Evolutionary conservation across 2,888 invertebrate genomes (phyloP).

Genomic region (Andrena haemorrhoa): DNA sequence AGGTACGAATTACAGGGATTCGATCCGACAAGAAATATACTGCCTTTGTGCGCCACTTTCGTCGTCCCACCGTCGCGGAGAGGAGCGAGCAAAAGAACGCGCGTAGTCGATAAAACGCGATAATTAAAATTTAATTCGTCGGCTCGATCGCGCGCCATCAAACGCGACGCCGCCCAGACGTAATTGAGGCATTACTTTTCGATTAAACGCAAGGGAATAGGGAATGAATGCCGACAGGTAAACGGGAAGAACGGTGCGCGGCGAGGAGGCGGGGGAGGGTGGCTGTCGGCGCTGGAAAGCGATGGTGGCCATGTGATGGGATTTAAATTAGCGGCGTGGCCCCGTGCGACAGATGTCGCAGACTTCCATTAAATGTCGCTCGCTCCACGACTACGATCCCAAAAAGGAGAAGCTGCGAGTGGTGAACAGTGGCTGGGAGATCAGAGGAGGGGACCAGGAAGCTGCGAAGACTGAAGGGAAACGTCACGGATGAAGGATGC

Average conservation of each 20-base stretch:
- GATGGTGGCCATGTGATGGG: slow-evolving; percentile 77
- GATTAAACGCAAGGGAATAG: slow-evolving; percentile 78
- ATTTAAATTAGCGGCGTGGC: slow-evolving; percentile 82
- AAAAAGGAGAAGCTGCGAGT: slow-evolving; percentile 40
- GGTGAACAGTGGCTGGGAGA: slow-evolving; percentile 14
- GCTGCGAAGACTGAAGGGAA: slow-evolving; percentile 11
- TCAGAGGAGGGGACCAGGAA: background rate
- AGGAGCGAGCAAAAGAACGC: slow-evolving; percentile 28
- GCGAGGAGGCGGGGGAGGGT: slow-evolving; percentile 9
- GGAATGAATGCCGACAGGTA: slow-evolving; percentile 70
- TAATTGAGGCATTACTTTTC: slow-evolving; percentile 82
- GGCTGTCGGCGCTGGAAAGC: slow-evolving; percentile 51
- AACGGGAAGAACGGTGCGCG: slow-evolving; percentile 40
- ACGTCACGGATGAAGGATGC: slow-evolving; percentile 49
- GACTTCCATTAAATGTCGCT: slow-evolving; percentile 83
- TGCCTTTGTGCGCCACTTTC: slow-evolving; percentile 8
- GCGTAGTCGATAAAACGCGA: slow-evolving; percentile 71
- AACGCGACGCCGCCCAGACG: slow-evolving; percentile 56
- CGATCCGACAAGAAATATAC: slow-evolving; percentile 10
- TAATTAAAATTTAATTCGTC: slow-evolving; percentile 80
- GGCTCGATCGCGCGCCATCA: slow-evolving; percentile 62
- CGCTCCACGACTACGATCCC: slow-evolving; percentile 60
- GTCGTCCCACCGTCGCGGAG: background rate
- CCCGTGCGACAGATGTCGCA: slow-evolving; percentile 80
- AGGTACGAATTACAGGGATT: background rate